phyloP scores from a whole-genome alignment of 2,888 invertebrate species.

The Trachelus iudaicus region DNA sequence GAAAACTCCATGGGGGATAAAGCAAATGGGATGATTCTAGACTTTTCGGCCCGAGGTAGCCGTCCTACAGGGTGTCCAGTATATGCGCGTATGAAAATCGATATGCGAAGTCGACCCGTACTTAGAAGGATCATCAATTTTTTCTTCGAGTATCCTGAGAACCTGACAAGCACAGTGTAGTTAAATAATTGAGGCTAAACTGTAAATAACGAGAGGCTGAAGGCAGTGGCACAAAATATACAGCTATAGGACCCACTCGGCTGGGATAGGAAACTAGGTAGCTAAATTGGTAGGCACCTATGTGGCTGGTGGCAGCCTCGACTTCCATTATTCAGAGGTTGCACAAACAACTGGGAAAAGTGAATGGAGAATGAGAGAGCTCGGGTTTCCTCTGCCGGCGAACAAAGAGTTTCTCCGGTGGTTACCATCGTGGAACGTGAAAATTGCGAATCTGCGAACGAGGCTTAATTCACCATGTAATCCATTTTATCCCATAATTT shows the following conservation, averaged over 20 bases:
- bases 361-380: conserved; percentile 1
- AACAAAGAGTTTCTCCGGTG: neutral
- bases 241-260: neutral
- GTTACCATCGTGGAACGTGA: neutral
- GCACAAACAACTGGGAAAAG: neutral
- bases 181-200: neutral
- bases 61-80: neutral
- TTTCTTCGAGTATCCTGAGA: neutral
- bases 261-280: neutral
- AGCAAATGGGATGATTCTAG: neutral
- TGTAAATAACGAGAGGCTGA: neutral
- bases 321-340: neutral
- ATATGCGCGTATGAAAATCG: neutral
- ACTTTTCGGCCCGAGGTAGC: neutral
- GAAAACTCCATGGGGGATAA: neutral
- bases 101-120: neutral
- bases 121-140: neutral
- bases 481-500: neutral
- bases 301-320: neutral
- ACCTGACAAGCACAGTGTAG: neutral
- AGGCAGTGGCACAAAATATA: neutral
- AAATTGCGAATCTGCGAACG: neutral
- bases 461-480: neutral
- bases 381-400: neutral
- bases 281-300: neutral